Base-by-base conservation (phyloP, 2,888 invertebrate genomes). In the Apamea monoglypha region DNA sequence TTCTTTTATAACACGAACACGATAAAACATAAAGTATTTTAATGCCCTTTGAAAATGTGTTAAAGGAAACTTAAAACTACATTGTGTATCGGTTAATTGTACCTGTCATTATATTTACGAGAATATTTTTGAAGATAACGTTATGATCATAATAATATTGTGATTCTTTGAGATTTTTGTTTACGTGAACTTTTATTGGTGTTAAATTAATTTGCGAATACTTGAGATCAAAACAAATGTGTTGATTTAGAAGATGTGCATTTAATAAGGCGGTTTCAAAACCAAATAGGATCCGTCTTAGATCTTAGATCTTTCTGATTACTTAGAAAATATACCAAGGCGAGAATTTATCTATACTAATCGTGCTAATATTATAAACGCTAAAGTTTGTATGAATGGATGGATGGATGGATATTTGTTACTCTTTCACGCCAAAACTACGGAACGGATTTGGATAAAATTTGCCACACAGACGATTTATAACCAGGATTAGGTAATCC, bases 11-110 rank as follows among this genome's bases (percentile, higher is more conserved):
- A 59, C 47, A 50, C 53, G 61, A 47, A 71, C 36, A 36, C 59
- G 72, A 59, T n/a, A 71, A 36, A 59, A 44, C 36, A 14, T 18
- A 40, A 72, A 16, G 16, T 16, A 44, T 59, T 56, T 61, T 53
- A 61, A 16, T 47, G 76, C n/a, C 71, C 59, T 77, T 71, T 64
- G 50, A n/a, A 56, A 78, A 56, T 32, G 53, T 73, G 64, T 73
- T 40, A 44, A 69, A 82, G 25, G 29, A 53, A 32, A 83, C 70
- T 53, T 53, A 69, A 59, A 73, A 14, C 36, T 44, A 16, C 71
- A 59, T 64, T 53, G n/a, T 81, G 8, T 67, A 7, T 53, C 16
- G 2, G 50, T 53, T 69, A 67, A 77, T 71, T 67, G 21, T 82
- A 21, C 12, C 14, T 18, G 0, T 8, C 14, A 7, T 18, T 68